These are phyloP conservation scores for Hetaerina americana DNA, from an alignment of 1,140 invertebrate species.

Conservation along the genomic window DNA sequence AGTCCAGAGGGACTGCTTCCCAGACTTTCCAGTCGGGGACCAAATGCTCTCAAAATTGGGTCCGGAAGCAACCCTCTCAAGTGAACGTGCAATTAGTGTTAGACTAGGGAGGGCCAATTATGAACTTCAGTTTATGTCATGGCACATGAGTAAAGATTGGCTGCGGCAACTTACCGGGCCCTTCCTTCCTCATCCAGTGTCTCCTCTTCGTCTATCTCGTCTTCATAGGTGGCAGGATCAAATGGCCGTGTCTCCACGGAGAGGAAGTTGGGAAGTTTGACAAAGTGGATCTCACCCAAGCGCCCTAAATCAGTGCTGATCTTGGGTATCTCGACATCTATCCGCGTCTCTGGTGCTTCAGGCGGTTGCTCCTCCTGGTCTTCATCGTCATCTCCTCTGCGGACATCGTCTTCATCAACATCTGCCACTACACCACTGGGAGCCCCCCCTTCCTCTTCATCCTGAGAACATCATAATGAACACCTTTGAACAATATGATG, in stretches of 20 bases:
- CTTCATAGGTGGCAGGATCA: conserved; percentile 89
- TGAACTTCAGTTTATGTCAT: too few species aligned
- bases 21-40: too few species aligned
- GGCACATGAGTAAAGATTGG: too few species aligned
- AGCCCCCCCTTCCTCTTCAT: not conserved
- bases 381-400: conserved; percentile 25
- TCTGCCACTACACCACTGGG: not conserved
- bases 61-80: too few species aligned
- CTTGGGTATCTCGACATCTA: conserved; percentile 93
- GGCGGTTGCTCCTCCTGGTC: conserved; percentile 61
- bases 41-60: too few species aligned
- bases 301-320: conserved; percentile 83
- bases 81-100: too few species aligned
- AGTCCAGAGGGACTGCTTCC: too few species aligned
- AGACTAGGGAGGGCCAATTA: too few species aligned
- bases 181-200: conserved; percentile 94
- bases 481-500: too few species aligned
- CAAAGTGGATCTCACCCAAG: conserved; percentile 69
- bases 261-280: conserved; percentile 87
- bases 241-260: conserved; percentile 89
- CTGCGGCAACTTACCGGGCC: conserved; percentile 52
- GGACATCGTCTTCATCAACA: conserved; percentile 16
- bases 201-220: conserved; percentile 98
- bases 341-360: conserved; percentile 77
- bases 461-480: too few species aligned